These are phyloP conservation scores for Phyllopteryx taeniolatus DNA, from an alignment of 2,113 vertebrate genomes.

Conservation along the genomic window DNA sequence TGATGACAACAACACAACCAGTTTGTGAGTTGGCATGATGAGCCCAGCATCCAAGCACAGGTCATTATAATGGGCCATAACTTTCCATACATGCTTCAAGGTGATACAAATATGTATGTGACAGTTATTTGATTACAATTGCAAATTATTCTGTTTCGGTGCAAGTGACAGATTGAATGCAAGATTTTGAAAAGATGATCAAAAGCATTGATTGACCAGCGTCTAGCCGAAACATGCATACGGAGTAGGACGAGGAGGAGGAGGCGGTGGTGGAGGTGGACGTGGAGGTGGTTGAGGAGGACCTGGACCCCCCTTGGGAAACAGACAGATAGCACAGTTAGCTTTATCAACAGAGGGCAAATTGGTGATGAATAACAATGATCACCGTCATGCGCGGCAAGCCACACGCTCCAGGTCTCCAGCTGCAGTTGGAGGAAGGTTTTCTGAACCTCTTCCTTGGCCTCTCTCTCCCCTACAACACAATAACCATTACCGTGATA, in stretches of 20 bases:
- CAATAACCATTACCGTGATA: background rate
- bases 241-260: background rate
- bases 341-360: background rate
- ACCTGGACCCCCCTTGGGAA: background rate
- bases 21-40: background rate
- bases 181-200: background rate
- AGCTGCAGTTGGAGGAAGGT: background rate
- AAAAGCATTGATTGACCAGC: background rate
- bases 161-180: background rate
- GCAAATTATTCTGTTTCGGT: background rate
- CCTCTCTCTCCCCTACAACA: background rate
- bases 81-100: background rate
- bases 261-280: background rate
- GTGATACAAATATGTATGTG: background rate
- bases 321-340: background rate
- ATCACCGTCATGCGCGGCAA: rapidly evolving
- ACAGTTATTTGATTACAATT: background rate
- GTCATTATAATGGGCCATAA: background rate
- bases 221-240: background rate
- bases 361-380: background rate
- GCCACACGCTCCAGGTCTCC: background rate
- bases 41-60: background rate
- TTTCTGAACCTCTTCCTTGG: background rate
- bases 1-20: no score
- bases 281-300: background rate